Base-by-base conservation (phyloP, 2,888 invertebrate genomes). In the Calameuta pallipes region DNA sequence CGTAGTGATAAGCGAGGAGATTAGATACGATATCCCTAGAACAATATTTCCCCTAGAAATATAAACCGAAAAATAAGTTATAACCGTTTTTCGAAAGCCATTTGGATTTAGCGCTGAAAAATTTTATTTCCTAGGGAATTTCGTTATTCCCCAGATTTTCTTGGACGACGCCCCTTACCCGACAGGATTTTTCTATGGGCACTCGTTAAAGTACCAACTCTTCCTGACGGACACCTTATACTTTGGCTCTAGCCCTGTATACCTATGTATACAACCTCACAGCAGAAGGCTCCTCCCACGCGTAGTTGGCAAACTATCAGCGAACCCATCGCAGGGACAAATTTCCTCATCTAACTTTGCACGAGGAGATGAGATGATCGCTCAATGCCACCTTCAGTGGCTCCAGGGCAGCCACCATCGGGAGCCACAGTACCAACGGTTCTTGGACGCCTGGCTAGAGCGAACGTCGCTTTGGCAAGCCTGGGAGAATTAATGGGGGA, bases 281-380 rank as follows among this genome's bases (percentile, higher is more conserved):
- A 9, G 74, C 74, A 30, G 76, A 73, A 78, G 80, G 78, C 82
- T 81, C 80, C 79, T 78, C 78, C 35, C 73, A 75, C 82, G 75
- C 76, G 82, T 83, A 90, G 89, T 90, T 88, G 85, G 86, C 85
- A 83, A 91, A 90, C 90, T 89, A 89, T 89, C 90, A 88, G 87
- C 80, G 84, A 89, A 89, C 88, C 90, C 88, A 89, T 90, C 89
- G 88, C 87, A 85, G 85, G 87, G 91, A 91, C 91, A 91, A 91
- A 91, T 91, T 91, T 89, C 89, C 91, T 91, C 91, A 90, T 90
- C 91, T 90, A 91, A 91, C 91, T 91, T 91, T 91, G 86, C 86
- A 84, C 86, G 83, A 82, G 85, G 85, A 89, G 90, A 91, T 91
- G 91, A 91, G 90, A 86, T 88, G 90, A 91, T 91, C 90, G 89